Conservation (phyloP, 2,888 invertebrate genomes). For the Drosophila demipolita region DNA sequence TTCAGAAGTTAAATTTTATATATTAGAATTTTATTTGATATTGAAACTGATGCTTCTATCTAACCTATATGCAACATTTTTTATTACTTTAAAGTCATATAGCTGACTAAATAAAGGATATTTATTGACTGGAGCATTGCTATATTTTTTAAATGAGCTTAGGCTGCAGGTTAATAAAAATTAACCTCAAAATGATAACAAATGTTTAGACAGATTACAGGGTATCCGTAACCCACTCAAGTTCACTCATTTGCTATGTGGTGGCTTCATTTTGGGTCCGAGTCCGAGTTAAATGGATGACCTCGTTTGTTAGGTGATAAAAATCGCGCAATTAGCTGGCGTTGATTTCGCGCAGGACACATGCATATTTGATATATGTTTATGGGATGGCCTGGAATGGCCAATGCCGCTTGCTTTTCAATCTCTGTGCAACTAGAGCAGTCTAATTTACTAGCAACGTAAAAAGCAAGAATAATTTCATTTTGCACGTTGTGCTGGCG, state of each 20-base stretch:
- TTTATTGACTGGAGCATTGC: background rate
- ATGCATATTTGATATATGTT: conserved; percentile 52
- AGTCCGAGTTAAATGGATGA: conserved; percentile 36
- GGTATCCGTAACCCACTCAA: conserved; percentile 1
- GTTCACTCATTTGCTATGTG: background rate
- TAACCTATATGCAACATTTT: background rate
- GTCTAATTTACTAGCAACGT: conserved; percentile 68
- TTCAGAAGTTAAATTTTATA: background rate
- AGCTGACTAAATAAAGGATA: background rate
- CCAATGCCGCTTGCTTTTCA: conserved; percentile 1
- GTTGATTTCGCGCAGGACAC: conserved; percentile 80
- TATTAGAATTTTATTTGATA: background rate
- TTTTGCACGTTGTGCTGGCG: conserved; percentile 32
- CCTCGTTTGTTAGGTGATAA: conserved; percentile 71
- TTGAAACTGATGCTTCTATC: background rate
- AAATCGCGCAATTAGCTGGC: conserved; percentile 75
- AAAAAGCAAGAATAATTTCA: conserved; percentile 58
- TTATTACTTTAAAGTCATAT: background rate
- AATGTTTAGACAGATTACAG: background rate
- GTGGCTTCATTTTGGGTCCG: conserved; percentile 1
- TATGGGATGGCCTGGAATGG: background rate
- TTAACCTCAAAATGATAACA: background rate
- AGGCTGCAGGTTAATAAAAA: background rate
- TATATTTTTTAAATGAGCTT: background rate
- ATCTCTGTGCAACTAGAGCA: conserved; percentile 57